These are phyloP conservation scores for Drosophila littoralis DNA, from an alignment of 1,140 invertebrate genomes.

Conservation along the genomic window DNA sequence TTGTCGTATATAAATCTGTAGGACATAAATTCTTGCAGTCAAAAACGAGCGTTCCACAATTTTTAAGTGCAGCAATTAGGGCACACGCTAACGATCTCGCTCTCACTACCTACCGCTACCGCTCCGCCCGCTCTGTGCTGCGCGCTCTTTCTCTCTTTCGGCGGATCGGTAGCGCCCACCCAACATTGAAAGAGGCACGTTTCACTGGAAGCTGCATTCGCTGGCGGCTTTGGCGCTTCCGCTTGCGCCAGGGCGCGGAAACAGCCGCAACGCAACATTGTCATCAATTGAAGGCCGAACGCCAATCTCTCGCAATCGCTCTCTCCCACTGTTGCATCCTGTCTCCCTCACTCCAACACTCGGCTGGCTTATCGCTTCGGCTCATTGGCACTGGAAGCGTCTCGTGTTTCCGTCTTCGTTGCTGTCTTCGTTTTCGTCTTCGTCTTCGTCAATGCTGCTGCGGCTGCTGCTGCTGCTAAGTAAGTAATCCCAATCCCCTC, in stretches of 20 bases:
- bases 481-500: slow-evolving; percentile 71
- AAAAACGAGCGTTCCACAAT: slow-evolving; percentile 30
- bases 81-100: slow-evolving; percentile 36
- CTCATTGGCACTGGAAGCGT: slow-evolving; percentile 77
- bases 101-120: background rate
- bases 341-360: background rate
- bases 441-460: slow-evolving; percentile 38
- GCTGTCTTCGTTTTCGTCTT: slow-evolving; percentile 5
- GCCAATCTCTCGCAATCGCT: background rate
- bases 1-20: background rate
- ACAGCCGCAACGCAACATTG: slow-evolving; percentile 45
- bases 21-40: slow-evolving; percentile 44
- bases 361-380: slow-evolving; percentile 51
- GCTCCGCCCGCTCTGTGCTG: background rate
- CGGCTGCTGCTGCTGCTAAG: slow-evolving; percentile 61
- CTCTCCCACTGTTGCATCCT: background rate
- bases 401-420: slow-evolving; percentile 63
- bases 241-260: slow-evolving; percentile 29
- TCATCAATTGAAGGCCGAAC: slow-evolving; percentile 29
- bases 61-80: slow-evolving; percentile 69
- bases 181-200: slow-evolving; percentile 20
- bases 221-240: slow-evolving; percentile 34
- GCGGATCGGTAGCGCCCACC: slow-evolving; percentile 36
- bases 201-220: slow-evolving; percentile 26
- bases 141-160: background rate